phyloP scores from a whole-genome alignment of 2,113 vertebrate species.

The Hiodon alosoides region DNA sequence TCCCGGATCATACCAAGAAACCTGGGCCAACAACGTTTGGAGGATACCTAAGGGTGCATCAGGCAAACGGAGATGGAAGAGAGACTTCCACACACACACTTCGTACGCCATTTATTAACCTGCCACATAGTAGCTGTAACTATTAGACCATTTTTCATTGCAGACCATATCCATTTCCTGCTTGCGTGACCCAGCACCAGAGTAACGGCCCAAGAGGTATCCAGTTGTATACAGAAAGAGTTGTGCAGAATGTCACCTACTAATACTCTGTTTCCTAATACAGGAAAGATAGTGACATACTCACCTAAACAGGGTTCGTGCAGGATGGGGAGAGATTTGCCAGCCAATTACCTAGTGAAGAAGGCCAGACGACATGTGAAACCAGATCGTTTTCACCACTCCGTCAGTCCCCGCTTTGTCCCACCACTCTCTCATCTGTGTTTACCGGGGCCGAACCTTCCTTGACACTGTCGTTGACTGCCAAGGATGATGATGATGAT shows the following conservation, averaged over 20 bases:
- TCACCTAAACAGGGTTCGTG: not conserved
- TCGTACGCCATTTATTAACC: too few relatives aligned
- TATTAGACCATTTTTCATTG: too few relatives aligned
- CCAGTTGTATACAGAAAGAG: not conserved
- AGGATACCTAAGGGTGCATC: too few relatives aligned
- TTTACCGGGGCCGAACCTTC: not conserved
- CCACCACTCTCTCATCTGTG: not conserved
- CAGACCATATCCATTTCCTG: too few relatives aligned
- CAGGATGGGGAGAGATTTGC: not conserved
- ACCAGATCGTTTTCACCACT: too few relatives aligned
- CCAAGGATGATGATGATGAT: not conserved
- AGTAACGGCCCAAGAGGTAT: not conserved
- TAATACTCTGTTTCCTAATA: not conserved
- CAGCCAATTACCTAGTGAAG: not conserved
- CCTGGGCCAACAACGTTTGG: too few relatives aligned
- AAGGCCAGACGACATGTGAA: not conserved
- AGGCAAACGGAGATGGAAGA: too few relatives aligned
- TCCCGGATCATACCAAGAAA: too few relatives aligned
- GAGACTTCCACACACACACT: too few relatives aligned
- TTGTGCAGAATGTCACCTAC: not conserved
- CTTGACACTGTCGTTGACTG: not conserved
- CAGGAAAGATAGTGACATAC: not conserved
- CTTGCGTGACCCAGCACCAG: too few relatives aligned
- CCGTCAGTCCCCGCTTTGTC: too few relatives aligned
- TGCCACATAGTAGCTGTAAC: too few relatives aligned